Evolutionary conservation across 2,113 vertebrate genomes (phyloP), one percentile per base, ranked within the genome.

Genomic region (Hyperopisus bebe): DNA sequence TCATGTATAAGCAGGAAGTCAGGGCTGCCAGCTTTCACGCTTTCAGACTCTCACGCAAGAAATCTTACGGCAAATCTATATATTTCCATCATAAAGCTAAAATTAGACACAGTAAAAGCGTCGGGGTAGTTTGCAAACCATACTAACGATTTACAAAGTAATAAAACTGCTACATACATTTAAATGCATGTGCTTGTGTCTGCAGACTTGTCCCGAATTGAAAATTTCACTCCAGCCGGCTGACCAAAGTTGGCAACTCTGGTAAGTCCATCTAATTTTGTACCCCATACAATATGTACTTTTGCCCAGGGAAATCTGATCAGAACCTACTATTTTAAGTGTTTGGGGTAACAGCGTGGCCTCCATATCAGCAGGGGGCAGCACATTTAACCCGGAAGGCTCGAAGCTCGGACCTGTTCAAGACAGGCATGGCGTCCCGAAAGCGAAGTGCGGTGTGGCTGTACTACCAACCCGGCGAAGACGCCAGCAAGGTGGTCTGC

Each of bases 361-460:
- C 74, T 39, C 74, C 74, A 42, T 5, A 19, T 35, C 74, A 80
- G 74, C 74, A 80, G 74, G 74, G 31, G 74, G 74, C 74, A 80
- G 74, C 74, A 80, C 6, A 42, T 42, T 42, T 80, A 42, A 5
- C 74, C 35, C 35, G 27, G 27, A 31, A 19, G 1, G 35, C 6
- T 42, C 1, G 74, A 19, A 42, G 19, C 35, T 80, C 35, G 74
- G 13, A 84, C 35, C 50, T 31, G 27, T 53, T 10, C 51, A 11
- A 15, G 35, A 42, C 35, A 42, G 48, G 39, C 51, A 89, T 89
- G 89, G 89, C 89, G 89, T 84, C 89, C 35, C 53, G 51, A 89
- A 89, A 89, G 39, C 80, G 89, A 17, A 89, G 89, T 15, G 80
- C 80, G 3, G 89, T 85, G 80, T 89, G 89, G 89, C 77, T 83